phyloP scores from a whole-genome alignment of 2,888 invertebrate species.

The Daptonema setosum region DNA sequence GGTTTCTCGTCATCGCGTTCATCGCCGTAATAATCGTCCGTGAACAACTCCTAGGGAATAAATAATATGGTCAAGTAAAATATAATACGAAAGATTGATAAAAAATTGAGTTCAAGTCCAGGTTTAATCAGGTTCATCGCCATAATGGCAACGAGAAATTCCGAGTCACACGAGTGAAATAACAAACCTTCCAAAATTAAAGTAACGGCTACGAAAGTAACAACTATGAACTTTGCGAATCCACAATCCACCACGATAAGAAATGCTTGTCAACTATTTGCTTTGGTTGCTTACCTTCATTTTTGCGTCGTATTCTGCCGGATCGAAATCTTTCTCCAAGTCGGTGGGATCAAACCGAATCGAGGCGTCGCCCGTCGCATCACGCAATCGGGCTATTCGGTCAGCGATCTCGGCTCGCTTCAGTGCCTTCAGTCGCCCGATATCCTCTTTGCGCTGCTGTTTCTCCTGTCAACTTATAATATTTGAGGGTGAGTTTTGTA shows the following conservation, averaged over 20 bases:
- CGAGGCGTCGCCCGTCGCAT: conserved; percentile 60
- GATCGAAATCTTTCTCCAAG: conserved; percentile 41
- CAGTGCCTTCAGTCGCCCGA: conserved; percentile 47
- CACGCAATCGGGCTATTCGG: conserved; percentile 60
- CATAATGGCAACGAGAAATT: no score
- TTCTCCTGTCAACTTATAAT: conserved; percentile 41
- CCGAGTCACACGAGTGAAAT: no score
- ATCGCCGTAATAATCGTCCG: conserved; percentile 60
- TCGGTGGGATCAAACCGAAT: conserved; percentile 52
- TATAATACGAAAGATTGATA: neutral
- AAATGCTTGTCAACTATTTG: no score
- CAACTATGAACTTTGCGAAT: no score
- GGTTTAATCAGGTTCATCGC: no score
- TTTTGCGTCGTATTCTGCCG: conserved; percentile 19
- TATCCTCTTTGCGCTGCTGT: conserved; percentile 55
- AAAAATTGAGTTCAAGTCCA: no score
- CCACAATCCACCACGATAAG: no score
- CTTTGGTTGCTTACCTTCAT: conserved; percentile 14
- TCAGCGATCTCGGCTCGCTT: conserved; percentile 72
- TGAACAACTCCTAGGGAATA: conserved; percentile 45
- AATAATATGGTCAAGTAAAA: neutral
- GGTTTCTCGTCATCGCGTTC: conserved; percentile 49
- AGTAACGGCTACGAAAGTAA: no score
- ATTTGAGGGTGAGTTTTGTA: no score
- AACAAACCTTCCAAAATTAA: no score